A percentile compares a stretch with the other conserved stretches of the same genome.
These are phyloP conservation scores for Oedothorax gibbosus DNA, from an alignment of 1,140 invertebrate species.

Conservation along the genomic window DNA sequence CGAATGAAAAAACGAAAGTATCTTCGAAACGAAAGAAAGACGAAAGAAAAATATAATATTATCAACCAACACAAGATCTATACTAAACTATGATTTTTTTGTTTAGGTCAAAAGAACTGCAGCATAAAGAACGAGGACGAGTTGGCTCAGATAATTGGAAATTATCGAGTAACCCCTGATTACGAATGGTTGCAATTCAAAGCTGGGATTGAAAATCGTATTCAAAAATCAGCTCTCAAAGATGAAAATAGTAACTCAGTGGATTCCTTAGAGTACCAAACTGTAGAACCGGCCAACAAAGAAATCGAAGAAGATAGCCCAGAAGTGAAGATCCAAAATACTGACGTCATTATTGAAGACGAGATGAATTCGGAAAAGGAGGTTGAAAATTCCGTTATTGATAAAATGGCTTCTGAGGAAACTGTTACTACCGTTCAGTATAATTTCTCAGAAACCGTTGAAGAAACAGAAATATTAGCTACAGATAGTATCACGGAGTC, in stretches of 20 bases:
- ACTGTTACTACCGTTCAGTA: slow-evolving; percentile 27
- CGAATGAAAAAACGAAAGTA: too few relatives aligned
- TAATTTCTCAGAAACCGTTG: slow-evolving; percentile 38
- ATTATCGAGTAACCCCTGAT: slow-evolving; percentile 45
- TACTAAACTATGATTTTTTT: neutral
- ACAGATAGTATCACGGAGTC: slow-evolving; percentile 43
- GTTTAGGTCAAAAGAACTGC: slow-evolving; percentile 50
- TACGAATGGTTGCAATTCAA: slow-evolving; percentile 39
- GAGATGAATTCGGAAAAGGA: slow-evolving; percentile 26
- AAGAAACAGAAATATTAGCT: slow-evolving; percentile 37
- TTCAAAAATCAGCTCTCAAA: slow-evolving; percentile 19
- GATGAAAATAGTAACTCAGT: slow-evolving; percentile 23
- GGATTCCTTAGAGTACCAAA: slow-evolving; percentile 19
- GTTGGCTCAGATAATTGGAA: slow-evolving; percentile 41
- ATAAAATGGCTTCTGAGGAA: neutral
- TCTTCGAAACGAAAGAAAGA: too few relatives aligned
- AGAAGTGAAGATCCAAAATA: too few relatives aligned
- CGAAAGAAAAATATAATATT: too few relatives aligned
- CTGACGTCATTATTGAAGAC: neutral
- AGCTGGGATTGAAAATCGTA: slow-evolving; percentile 22
- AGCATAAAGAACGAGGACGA: slow-evolving; percentile 44
- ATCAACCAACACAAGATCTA: too few relatives aligned
- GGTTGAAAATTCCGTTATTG: slow-evolving; percentile 6
- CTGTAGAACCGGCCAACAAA: neutral
- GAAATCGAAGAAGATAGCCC: neutral